Evolutionary conservation across 2,888 invertebrate genomes (phyloP), one percentile per base, ranked within the genome.

Genomic region (Nomada flava): DNA sequence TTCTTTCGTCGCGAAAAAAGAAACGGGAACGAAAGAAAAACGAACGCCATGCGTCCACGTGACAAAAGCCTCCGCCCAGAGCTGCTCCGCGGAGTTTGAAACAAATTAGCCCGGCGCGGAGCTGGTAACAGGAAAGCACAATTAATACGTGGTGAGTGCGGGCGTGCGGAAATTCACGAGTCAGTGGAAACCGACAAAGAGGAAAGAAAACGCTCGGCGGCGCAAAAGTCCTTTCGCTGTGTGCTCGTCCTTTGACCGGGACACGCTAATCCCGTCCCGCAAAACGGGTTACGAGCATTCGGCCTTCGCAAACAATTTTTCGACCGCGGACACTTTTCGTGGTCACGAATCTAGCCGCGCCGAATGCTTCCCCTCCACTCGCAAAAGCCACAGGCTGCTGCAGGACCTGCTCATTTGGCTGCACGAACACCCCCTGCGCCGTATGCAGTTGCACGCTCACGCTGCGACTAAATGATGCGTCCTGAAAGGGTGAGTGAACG

Each of bases 251-350:
- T 86, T 82, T 84, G 78, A 86, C 65, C 78, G 36, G 64, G 2
- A 50, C 36, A 71, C 26, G 29, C 13, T 59, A 69, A 80, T 70
- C 57, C 36, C 15, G 55, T 5, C 10, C 13, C 20, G 57, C 18
- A 59, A 82, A 78, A 64, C 63, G 44, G 62, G 64, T 84, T 84
- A 81, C 52, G 69, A 65, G 26, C 44, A 47, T 82, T 85, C 67
- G 57, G 81, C 70, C 77, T 78, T 63, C 60, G 60, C 76, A 86
- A 73, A 74, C 77, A 76, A 80, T 60, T 80, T 83, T 86, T 74
- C 77, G 65, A 44, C 70, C 52, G 29, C 50, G 65, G 74, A 62
- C 67, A 77, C 67, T 84, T 86, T 81, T 84, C 73, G 71, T 63
- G 72, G 73, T 65, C 23, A 55, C 71, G 62, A 62, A 63, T 84